phyloP scores from a whole-genome alignment of 2,113 vertebrate genomes.

The Desmodus rotundus region DNA sequence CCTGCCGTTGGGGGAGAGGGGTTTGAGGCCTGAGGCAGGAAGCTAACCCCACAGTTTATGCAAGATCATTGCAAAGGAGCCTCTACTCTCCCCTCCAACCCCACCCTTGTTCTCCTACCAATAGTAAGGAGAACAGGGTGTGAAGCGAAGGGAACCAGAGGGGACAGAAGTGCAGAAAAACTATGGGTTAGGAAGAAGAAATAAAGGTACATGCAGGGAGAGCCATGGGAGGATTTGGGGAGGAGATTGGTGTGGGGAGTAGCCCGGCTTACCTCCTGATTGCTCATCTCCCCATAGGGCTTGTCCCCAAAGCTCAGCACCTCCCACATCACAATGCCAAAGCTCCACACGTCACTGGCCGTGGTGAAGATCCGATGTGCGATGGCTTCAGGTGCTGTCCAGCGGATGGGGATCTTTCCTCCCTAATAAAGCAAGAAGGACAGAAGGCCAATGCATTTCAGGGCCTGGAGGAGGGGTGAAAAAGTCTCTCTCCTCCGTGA shows the following conservation, averaged over 20 bases:
- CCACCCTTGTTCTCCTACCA: background rate
- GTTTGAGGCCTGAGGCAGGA: background rate
- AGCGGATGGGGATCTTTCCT: conserved; percentile 85
- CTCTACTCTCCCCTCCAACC: background rate
- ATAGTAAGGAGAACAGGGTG: background rate
- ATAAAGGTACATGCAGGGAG: background rate
- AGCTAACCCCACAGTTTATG: background rate
- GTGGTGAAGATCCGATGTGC: conserved; percentile 84
- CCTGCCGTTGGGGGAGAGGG: conserved; percentile 56
- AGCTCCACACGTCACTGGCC: conserved; percentile 87
- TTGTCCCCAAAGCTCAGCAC: conserved; percentile 87
- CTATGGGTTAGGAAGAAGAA: background rate
- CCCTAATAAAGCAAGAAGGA: conserved; percentile 69
- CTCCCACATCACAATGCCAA: conserved; percentile 87
- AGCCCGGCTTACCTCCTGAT: conserved; percentile 82
- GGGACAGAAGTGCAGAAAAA: background rate
- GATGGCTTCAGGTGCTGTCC: conserved; percentile 87
- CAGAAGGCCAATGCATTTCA: background rate
- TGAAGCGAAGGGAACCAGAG: background rate
- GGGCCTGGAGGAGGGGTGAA: fast-evolving
- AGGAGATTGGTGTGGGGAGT: background rate
- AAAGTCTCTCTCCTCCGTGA: background rate
- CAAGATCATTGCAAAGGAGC: background rate
- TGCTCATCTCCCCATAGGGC: conserved; percentile 85
- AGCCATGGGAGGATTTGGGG: background rate